A percentile compares a stretch with the other conserved stretches of the same genome.
Evolutionary conservation across 2,888 invertebrate genomes (phyloP).

Genomic region (Acanthosepion pharaonis): DNA sequence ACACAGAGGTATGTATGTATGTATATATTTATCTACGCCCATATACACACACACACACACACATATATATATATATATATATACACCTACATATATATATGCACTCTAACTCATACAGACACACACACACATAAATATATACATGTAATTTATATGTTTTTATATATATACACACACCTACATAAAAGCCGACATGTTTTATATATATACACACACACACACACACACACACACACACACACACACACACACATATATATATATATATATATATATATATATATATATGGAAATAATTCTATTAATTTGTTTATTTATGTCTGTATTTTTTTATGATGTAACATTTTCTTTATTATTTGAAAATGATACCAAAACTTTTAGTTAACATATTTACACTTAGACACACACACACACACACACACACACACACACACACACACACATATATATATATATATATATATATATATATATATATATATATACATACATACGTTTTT

Average conservation of each 20-base stretch:
- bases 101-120: not conserved
- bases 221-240: too few relatives aligned
- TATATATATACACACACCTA: not conserved
- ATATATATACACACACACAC: too few relatives aligned
- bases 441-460: conserved; percentile 40
- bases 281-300: too few relatives aligned
- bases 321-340: too few relatives aligned
- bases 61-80: not conserved
- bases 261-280: too few relatives aligned
- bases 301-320: too few relatives aligned
- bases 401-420: not conserved
- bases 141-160: too few relatives aligned
- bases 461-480: conserved; percentile 23
- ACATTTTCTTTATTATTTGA: too few relatives aligned
- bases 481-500: not conserved
- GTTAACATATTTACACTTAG: too few relatives aligned
- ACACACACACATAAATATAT: not conserved
- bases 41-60: not conserved
- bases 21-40: not conserved
- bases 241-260: too few relatives aligned
- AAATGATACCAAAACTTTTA: too few relatives aligned
- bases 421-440: not conserved
- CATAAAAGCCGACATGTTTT: not conserved
- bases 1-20: not conserved
- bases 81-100: not conserved